These are phyloP conservation scores for Protobothrops flavoviridis DNA, from an alignment of 2,113 vertebrate species.

Conservation along the genomic window DNA sequence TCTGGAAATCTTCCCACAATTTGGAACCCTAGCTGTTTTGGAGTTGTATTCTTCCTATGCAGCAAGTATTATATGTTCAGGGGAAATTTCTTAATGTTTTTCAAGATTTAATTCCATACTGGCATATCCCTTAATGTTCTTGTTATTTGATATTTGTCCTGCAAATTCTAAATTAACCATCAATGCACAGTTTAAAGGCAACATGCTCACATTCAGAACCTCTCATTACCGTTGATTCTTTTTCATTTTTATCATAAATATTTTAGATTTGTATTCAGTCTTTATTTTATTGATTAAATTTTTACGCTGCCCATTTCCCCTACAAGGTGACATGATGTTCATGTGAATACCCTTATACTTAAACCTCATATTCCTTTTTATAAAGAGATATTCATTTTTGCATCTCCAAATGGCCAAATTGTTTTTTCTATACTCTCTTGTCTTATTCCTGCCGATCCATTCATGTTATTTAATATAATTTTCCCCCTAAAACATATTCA, in stretches of 20 bases:
- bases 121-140: background rate
- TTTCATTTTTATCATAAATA: background rate
- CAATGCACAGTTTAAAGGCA: background rate
- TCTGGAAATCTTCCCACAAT: background rate
- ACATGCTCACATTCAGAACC: background rate
- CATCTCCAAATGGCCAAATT: background rate
- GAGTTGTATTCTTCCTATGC: background rate
- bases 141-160: background rate
- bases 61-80: background rate
- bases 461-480: background rate
- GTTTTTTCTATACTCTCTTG: background rate
- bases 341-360: background rate
- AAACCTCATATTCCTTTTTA: background rate
- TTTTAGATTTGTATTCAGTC: background rate
- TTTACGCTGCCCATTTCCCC: background rate
- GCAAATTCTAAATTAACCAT: background rate
- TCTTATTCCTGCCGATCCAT: background rate
- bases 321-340: background rate
- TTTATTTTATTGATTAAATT: background rate
- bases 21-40: background rate
- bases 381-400: background rate
- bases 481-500: background rate
- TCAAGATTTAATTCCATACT: background rate
- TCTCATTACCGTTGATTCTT: background rate
- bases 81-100: background rate